Base-by-base conservation (phyloP, 2,888 invertebrate genomes). In the Bedellia somnulentella region DNA sequence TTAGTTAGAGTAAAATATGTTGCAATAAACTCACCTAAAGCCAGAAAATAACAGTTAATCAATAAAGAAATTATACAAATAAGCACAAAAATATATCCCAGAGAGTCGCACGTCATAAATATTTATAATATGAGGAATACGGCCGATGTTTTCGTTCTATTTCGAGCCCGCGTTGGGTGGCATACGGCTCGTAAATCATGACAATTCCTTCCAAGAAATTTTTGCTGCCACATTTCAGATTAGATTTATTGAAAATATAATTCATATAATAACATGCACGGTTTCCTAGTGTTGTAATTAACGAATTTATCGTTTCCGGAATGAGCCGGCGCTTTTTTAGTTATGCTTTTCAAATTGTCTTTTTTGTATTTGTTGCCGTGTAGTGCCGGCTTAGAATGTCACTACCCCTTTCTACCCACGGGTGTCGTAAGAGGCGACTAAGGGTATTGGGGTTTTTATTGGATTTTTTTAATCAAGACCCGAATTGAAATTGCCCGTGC, bases 121-220 rank as follows among this genome's bases (percentile, higher is more conserved):
- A 29, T 29, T 29, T 29, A 29, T 22, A 29, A 29, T 29, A 14
- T 12, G 14, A 29, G 18, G 11, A 17, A 17, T 17, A 17, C 21
- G 14, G 27, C 27, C 8, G 27, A 15, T 8, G 10, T 5, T n/a
- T 14, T 5, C 23, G 29, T 49, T 60, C 66, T 68, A 67, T 67
- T 64, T 58, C 44, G 37, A 53, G 40, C 42, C 42, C 66, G 45
- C 56, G 57, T 55, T 67, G 68, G 68, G 67, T 68, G 67, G 68
- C 53, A 44, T 44, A 44, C 33, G 41, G 40, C 41, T 44, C 50
- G 50, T 62, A 61, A 62, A 61, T 62, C 61, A 66, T 53, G 52
- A 57, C 57, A 61, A 66, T 66, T 61, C 61, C 62, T 62, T 67
- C 63, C 57, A 48, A 53, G 61, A 62, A 57, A 46, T 42, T 52